Base-by-base conservation (phyloP, 2,113 vertebrate species). In the Antidorcas marsupialis region DNA sequence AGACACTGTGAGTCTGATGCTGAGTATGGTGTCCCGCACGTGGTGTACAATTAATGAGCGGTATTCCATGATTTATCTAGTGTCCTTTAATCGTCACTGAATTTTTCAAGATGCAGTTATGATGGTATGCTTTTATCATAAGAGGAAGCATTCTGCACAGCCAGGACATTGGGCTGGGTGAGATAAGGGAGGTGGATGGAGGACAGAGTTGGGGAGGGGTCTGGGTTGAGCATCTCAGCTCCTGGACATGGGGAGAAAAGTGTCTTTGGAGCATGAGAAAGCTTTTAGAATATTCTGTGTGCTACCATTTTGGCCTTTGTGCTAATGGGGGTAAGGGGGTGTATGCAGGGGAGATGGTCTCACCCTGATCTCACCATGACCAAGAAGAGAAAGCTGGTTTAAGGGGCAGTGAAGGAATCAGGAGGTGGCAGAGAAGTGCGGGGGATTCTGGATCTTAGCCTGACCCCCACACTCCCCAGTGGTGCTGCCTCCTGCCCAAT, bases 11-110 rank as follows among this genome's bases (percentile, higher is more conserved):
- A n/a, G 47, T 27, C 7, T 0, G 13, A 12, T 12, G 27, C 36
- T 55, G 5, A 33, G 62, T 27, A 50, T 3, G 13, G 13, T 23
- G 2, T 11, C 9, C 1, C 1, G 1, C 19, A 28, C 5, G 5
- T 16, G 67, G 81, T 12, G 6, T 28, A 10, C 8, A 2, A 59
- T 47, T 8, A 3, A 6, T 4, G 3, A 30, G 23, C 12, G 6
- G 27, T 10, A 25, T 53, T 39, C 64, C 39, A 1, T 25, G 4
- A 8, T 15, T 78, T 62, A 0, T 15, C 47, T 1, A 1, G 3
- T 30, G 9, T 59, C n/a, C 14, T 36, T 76, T 6, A 19, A 30
- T 50, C 2, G 1, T 23, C 52, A 53, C 23, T 4, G 23, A 52
- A 59, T 43, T 45, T 28, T 19, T 21, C 0, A 0, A 53, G 55